Percentiles rank a stretch among this genome's conserved stretches.
phyloP scores from a whole-genome alignment of 1,140 invertebrate genomes.

The Rhyzopertha dominica region DNA sequence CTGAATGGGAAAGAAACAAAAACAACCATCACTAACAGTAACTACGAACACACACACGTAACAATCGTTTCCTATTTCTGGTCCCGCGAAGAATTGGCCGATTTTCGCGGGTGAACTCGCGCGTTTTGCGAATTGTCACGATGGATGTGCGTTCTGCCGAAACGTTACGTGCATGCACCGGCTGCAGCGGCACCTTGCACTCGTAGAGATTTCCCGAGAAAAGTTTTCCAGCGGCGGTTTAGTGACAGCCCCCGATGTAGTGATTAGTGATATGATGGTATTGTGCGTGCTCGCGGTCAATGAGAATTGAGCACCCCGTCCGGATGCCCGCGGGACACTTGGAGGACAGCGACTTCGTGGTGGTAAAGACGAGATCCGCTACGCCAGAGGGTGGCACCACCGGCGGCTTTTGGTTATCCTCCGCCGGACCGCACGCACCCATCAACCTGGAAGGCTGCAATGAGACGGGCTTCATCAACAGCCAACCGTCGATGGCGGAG shows the following conservation, averaged over 20 bases:
- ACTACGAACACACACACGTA: slow-evolving; percentile 43
- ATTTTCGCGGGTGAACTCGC: slow-evolving; percentile 24
- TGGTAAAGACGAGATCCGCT: slow-evolving; percentile 45
- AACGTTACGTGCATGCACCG: too few species aligned
- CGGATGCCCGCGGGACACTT: slow-evolving; percentile 46
- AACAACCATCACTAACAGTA: slow-evolving; percentile 45
- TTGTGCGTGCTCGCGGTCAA: slow-evolving; percentile 21
- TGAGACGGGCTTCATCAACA: slow-evolving; percentile 87
- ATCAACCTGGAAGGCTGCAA: slow-evolving; percentile 46
- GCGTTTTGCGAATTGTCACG: slow-evolving; percentile 8
- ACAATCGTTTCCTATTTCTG: slow-evolving; percentile 45
- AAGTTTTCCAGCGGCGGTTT: too few species aligned
- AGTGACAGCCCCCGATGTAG: slow-evolving; percentile 10
- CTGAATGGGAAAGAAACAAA: slow-evolving; percentile 46
- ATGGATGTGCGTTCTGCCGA: slow-evolving; percentile 11
- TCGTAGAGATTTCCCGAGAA: too few species aligned
- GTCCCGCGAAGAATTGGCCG: slow-evolving; percentile 27
- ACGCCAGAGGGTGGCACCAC: slow-evolving; percentile 38
- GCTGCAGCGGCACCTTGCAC: too few species aligned
- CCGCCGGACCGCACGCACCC: slow-evolving; percentile 18
- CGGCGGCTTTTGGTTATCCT: slow-evolving; percentile 45
- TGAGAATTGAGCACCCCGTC: slow-evolving; percentile 41
- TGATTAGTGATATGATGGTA: slow-evolving; percentile 13
- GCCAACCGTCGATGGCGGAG: slow-evolving; percentile 88
- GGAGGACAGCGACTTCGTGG: slow-evolving; percentile 44